These are phyloP conservation scores for Sinocyclocheilus rhinocerous DNA, from an alignment of 2,113 vertebrate species.

Conservation along the genomic window DNA sequence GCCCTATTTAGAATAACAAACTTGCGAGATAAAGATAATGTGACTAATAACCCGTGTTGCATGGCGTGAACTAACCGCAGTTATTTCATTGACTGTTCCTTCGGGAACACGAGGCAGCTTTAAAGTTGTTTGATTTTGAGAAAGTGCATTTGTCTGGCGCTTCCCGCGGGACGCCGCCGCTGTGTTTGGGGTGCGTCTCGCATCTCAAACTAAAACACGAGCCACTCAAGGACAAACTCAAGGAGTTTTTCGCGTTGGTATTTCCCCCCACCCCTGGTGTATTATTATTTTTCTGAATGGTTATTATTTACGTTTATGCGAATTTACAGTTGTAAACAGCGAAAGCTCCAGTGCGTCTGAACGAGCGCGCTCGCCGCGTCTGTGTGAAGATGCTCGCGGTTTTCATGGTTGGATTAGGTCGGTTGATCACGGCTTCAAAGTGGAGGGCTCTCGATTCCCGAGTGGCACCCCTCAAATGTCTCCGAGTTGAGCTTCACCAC, in stretches of 20 bases:
- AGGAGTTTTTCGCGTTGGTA: background rate
- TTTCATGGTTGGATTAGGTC: slow-evolving; percentile 43
- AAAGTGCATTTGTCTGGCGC: slow-evolving; percentile 52
- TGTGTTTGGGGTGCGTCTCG: slow-evolving; percentile 47
- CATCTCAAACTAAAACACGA: slow-evolving; percentile 34
- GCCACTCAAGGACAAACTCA: slow-evolving; percentile 33
- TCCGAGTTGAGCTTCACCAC: slow-evolving; percentile 44
- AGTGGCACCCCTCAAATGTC: slow-evolving; percentile 55
- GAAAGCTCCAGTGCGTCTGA: background rate
- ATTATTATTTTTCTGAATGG: background rate
- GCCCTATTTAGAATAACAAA: slow-evolving; percentile 34
- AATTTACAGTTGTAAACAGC: slow-evolving; percentile 18
- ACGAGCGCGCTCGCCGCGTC: background rate
- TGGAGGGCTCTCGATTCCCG: slow-evolving; percentile 56
- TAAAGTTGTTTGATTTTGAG: slow-evolving; percentile 63
- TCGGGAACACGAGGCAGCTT: slow-evolving; percentile 58
- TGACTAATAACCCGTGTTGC: slow-evolving; percentile 46
- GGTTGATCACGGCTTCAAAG: slow-evolving; percentile 51
- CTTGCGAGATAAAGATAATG: slow-evolving; percentile 28
- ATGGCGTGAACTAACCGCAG: slow-evolving; percentile 11
- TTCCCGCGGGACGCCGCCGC: slow-evolving; percentile 57
- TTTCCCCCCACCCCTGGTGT: background rate
- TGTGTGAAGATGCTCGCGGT: slow-evolving; percentile 22
- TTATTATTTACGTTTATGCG: slow-evolving; percentile 29
- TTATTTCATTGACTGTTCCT: slow-evolving; percentile 50